Base-by-base conservation (phyloP, 2,113 vertebrate genomes). In the Salvator merianae region DNA sequence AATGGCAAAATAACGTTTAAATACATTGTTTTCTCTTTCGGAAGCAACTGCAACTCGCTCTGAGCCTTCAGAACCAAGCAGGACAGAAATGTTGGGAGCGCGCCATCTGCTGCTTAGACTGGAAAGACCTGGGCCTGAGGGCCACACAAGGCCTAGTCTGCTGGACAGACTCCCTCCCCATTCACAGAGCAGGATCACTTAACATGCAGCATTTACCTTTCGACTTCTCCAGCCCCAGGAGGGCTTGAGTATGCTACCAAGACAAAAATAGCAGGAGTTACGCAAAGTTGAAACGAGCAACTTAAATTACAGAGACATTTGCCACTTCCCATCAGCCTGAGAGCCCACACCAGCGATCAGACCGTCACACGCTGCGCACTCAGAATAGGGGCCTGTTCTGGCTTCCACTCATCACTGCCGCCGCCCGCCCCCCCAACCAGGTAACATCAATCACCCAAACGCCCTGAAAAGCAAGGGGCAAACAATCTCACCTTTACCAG, bases 401-500 rank as follows among this genome's bases (percentile, higher is more conserved):
- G 28, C 28, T 36, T 38, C 5, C 9, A 2, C 38, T 62, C 9
- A 13, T 1, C 12, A 20, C 32, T 22, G 16, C 43, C 18, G 30
- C 14, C 9, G 30, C 1, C n/a, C n/a, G n/a, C 5, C 73, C 30
- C 18, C 26, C 3, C 65, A 24, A 43, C 24, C 2, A 16, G 14
- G 43, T 34, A 69, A 55, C 43, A 47, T 53, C 28, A 36, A 28
- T 8, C 59, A 66, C 71, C 7, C 16, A 22, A 47, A 28, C 22
- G 1, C 36, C 28, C 18, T 7, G 10, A 50, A 34, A 50, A 22
- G 16, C 22, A 12, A 43, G 14, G 68, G 40, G 43, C 30, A 18
- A 20, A 38, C 22, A 43, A 84, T 1, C 0, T 91, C 93, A 96
- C 94, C 94, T 95, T 91, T 83, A 79, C 89, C 72, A 88, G 55